Conservation (phyloP, 2,113 vertebrate genomes). For the Triplophysa rosa region DNA sequence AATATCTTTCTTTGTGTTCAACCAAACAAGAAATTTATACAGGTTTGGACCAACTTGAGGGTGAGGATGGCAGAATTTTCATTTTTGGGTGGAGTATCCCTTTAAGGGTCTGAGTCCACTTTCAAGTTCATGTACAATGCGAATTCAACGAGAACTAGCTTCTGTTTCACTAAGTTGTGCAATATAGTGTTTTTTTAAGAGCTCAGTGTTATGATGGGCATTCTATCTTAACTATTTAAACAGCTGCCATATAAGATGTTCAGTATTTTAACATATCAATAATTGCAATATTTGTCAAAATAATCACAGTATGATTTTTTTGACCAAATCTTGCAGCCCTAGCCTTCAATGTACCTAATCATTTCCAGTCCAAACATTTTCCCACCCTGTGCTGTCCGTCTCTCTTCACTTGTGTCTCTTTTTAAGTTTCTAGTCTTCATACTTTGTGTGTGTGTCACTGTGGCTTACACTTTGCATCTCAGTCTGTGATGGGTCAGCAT, state of each 20-base stretch:
- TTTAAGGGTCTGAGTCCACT: neutral
- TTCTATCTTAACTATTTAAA: no score
- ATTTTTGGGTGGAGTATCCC: no score
- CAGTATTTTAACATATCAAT: neutral
- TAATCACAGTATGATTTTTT: no score
- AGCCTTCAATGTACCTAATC: neutral
- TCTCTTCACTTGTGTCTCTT: slow-evolving; percentile 41
- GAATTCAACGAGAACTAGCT: neutral
- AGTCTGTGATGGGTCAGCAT: slow-evolving; percentile 41
- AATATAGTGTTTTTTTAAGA: neutral
- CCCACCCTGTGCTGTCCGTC: slow-evolving; percentile 29
- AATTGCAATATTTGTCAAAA: neutral
- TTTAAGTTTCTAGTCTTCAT: slow-evolving; percentile 32
- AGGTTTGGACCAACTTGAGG: no score
- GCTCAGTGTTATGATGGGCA: no score
- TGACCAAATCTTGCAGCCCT: no score
- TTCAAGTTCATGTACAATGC: neutral
- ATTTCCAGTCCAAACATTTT: neutral
- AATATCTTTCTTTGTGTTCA: no score
- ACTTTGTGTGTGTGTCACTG: slow-evolving; percentile 43
- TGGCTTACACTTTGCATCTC: slow-evolving; percentile 41
- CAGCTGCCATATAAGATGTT: neutral
- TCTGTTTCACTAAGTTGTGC: neutral
- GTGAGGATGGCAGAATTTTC: no score
- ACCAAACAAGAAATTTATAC: no score